These are phyloP conservation scores for Epinephelus lanceolatus DNA, from an alignment of 2,113 vertebrate species.

Conservation along the genomic window DNA sequence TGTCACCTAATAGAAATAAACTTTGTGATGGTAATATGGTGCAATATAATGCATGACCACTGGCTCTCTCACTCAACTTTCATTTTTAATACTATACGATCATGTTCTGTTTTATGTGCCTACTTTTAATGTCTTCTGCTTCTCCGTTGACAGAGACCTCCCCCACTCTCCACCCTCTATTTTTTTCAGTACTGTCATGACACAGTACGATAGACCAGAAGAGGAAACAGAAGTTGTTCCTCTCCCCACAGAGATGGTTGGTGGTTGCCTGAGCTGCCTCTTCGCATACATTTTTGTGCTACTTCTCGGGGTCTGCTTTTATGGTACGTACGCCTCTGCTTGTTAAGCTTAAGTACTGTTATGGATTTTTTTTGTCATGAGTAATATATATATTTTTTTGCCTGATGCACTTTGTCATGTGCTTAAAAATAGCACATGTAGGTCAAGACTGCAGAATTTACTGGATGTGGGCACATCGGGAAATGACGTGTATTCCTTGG, in stretches of 20 bases:
- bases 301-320: not conserved
- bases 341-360: not conserved
- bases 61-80: not conserved
- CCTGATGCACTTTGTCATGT: not conserved
- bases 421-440: not conserved
- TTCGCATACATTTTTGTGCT: not conserved
- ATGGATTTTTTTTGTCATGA: not conserved
- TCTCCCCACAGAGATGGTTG: constrained; percentile 32
- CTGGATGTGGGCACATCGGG: not conserved
- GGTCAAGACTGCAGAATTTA: not conserved
- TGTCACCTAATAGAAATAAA: not conserved
- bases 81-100: not conserved
- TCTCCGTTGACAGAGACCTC: not conserved
- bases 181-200: not conserved
- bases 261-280: not conserved
- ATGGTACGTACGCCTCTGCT: not conserved
- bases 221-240: constrained; percentile 61
- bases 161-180: not conserved
- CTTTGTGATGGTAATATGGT: not conserved
- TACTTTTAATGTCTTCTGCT: not conserved
- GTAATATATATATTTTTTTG: not conserved
- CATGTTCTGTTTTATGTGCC: not conserved
- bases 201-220: constrained; percentile 16
- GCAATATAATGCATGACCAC: not conserved
- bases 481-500: not conserved